Percentiles rank a stretch among this genome's conserved stretches.
Conservation (phyloP, 1,140 invertebrate species). For the Drosophila kepulauana region DNA sequence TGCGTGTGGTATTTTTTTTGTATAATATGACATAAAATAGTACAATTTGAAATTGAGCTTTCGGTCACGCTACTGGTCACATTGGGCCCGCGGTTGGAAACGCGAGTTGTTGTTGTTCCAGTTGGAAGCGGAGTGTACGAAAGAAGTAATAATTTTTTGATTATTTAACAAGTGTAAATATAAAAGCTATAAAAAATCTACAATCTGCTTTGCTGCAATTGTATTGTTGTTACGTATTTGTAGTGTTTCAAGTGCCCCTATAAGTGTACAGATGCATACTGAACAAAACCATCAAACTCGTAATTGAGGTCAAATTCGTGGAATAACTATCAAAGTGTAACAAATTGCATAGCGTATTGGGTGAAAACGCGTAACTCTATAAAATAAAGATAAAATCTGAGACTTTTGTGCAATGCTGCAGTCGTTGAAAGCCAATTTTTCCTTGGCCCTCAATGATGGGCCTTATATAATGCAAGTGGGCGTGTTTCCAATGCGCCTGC, state of each 20-base stretch:
- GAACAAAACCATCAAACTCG: not conserved
- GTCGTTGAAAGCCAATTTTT: constrained; percentile 29
- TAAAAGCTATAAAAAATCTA: not conserved
- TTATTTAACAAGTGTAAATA: constrained; percentile 18
- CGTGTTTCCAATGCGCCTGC: constrained; percentile 47
- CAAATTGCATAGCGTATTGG: constrained; percentile 9
- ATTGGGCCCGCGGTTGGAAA: constrained; percentile 46
- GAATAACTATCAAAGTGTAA: constrained; percentile 36
- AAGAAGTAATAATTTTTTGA: constrained; percentile 33
- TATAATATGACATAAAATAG: not conserved
- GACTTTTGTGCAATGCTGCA: constrained; percentile 28
- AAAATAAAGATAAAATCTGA: not conserved
- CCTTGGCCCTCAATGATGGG: constrained; percentile 29
- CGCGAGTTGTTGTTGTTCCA: constrained; percentile 41
- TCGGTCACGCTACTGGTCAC: constrained; percentile 23
- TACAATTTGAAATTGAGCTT: not conserved
- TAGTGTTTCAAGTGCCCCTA: not conserved
- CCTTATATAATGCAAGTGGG: constrained; percentile 62
- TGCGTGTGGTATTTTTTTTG: not conserved
- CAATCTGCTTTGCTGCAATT: not conserved
- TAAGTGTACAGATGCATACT: not conserved
- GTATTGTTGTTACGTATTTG: not conserved
- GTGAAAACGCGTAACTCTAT: constrained; percentile 7
- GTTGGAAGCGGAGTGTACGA: constrained; percentile 33
- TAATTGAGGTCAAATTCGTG: constrained; percentile 55